Base-by-base conservation (phyloP, 1,140 invertebrate genomes). In the Saccostrea glomerata region DNA sequence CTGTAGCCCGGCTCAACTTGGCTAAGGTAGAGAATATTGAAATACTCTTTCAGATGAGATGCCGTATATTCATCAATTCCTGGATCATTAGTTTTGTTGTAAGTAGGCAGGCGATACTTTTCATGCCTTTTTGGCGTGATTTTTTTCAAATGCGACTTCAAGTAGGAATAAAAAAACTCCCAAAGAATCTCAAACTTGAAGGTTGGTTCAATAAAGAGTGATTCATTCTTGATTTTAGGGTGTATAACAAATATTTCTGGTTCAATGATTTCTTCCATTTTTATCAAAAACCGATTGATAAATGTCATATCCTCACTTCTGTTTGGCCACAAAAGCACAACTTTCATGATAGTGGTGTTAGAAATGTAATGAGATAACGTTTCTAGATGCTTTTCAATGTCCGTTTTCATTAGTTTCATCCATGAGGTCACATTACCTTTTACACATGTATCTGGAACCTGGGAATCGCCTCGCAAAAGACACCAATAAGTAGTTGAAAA, bases 401-500 rank as follows among this genome's bases (percentile, higher is more conserved):
- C 82, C 2, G 73, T 54, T 23, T 70, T 54, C 2, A 87, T 70
- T 54, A 70, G 23, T n/a, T 87, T 77, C 9, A 89, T 55, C 89
- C 91, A 91, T 0, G 87, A 47, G 15, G 54, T 82, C 30, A 60
- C 30, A 15, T 85, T 40, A n/a, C n/a, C 40, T 11, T 88, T 73
- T 15, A 84, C 66, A 66, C 66, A 63, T 47, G 86, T 89, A 3
- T 89, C 88, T 30, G 89, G 87, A 55, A 83, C 55, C 25, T 90
- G 89, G 30, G 60, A 23, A 5, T 82, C 66, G 5, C 91, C 91
- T 77, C 89, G 83, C 3, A 91, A 60, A 47, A 83, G 84, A 82
- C 90, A 91, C 91, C 91, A 91, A 55, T 88, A 82, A 13, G 90
- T 89, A 7, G 85, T 47, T 30, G 77, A 87, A 86, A 87, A 86